A percentile compares a stretch with the other conserved stretches of the same genome.
Evolutionary conservation across 37 sponge, comb jelly and placozoan species (phyloP).

Genomic region (Bolinopsis microptera): DNA sequence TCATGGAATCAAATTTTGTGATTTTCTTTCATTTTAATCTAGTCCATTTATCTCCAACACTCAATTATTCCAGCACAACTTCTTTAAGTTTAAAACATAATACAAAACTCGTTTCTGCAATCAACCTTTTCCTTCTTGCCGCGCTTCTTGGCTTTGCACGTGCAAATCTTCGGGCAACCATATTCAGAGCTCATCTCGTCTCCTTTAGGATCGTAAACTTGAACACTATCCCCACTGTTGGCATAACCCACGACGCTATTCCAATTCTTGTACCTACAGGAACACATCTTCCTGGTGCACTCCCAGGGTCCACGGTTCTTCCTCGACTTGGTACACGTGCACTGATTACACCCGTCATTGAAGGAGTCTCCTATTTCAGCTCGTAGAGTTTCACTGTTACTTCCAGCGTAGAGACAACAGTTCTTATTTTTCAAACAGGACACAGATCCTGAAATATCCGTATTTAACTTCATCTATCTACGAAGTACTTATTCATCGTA

Average conservation of each 20-base stretch:
- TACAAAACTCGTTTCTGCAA: too few relatives aligned
- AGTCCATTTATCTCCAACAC: too few relatives aligned
- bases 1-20: too few relatives aligned
- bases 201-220: not conserved
- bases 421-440: not conserved
- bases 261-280: not conserved
- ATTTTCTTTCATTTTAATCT: too few relatives aligned
- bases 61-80: too few relatives aligned
- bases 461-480: too few relatives aligned
- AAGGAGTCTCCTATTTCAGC: not conserved
- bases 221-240: not conserved
- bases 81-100: too few relatives aligned
- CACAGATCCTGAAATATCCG: not conserved
- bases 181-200: not conserved
- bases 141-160: not conserved
- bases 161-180: not conserved
- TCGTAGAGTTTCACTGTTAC: not conserved
- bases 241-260: not conserved
- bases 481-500: too few relatives aligned
- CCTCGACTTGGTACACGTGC: not conserved
- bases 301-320: not conserved
- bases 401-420: conserved; percentile 14
- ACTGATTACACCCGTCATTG: conserved; percentile 10
- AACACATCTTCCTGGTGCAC: not conserved
- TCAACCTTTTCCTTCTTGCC: too few relatives aligned